Percentiles rank a stretch among this genome's conserved stretches.
Evolutionary conservation across 1,140 invertebrate species (phyloP).

Genomic region (Maconellicoccus hirsutus): DNA sequence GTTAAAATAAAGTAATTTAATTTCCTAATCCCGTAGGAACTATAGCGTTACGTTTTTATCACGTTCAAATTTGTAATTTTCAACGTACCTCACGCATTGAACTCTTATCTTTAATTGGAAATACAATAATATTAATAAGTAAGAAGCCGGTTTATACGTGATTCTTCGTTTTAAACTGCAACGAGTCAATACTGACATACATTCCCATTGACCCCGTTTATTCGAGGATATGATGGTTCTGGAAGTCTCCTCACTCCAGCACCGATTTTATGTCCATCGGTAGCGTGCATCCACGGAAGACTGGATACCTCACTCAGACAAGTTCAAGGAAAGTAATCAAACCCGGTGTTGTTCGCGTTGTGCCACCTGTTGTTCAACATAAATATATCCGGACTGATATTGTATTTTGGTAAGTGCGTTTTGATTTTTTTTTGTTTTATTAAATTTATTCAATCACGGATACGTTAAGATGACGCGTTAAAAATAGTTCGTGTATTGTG

Average conservation of each 20-base stretch:
- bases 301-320: slow-evolving; percentile 17
- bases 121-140: slow-evolving; percentile 1
- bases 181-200: slow-evolving; percentile 16
- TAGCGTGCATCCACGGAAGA: slow-evolving; percentile 12
- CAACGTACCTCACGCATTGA: slow-evolving; percentile 7
- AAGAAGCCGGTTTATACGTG: slow-evolving; percentile 17
- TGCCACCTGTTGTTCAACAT: slow-evolving; percentile 17
- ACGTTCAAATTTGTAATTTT: slow-evolving; percentile 3
- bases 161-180: neutral
- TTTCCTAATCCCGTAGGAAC: neutral
- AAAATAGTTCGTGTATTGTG: neutral
- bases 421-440: slow-evolving; percentile 1
- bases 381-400: slow-evolving; percentile 12
- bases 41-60: neutral
- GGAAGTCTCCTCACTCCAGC: slow-evolving; percentile 14
- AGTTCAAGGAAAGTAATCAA: slow-evolving; percentile 21
- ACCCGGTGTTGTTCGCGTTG: slow-evolving; percentile 19
- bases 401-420: slow-evolving; percentile 3
- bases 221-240: slow-evolving; percentile 14
- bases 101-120: slow-evolving; percentile 9
- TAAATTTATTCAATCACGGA: neutral
- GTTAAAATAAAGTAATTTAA: neutral
- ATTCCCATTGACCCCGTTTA: slow-evolving; percentile 20
- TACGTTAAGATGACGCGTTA: neutral
- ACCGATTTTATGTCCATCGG: neutral